Evolutionary conservation across 1,140 invertebrate species (phyloP), one percentile per base, ranked within the genome.

Genomic region (Rhyacophila brunnea): DNA sequence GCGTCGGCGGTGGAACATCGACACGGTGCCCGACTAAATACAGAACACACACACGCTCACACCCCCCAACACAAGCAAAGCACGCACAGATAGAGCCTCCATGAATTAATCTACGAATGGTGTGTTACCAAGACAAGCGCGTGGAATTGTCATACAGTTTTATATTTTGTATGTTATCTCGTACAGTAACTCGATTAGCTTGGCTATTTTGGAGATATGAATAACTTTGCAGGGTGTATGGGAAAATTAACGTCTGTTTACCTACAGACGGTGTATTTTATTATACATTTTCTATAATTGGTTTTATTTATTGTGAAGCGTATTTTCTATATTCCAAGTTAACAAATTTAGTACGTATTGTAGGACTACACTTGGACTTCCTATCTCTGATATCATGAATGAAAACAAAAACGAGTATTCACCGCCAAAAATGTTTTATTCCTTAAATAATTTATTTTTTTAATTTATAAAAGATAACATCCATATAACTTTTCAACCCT

Each of bases 1-100:
- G 40, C 44, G 50, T 35, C 55, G 54, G 54, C 50, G 53, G 42
- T 40, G 46, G 56, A 40, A 51, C 48, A 45, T 34, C 55, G 60
- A 50, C 60, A 63, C 60, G 49, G 55, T 63, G 60, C 50, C 60
- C 60, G 60, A 63, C 60, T 58, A 43, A 58, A 17, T 48, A 36
- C 32, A 13, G 17, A 14, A 9, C 43, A 10, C 20, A 43, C 55
- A 58, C 19, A 53, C 47, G 20, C 20, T 23, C 34, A 49, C 45
- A 14, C 45, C 6, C n/a, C 17, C 5, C 17, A 15, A 14, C 45
- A 23, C 19, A 34, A 6, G 20, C 3, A 28, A 28, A 28, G 23
- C 23, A 5, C 32, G 6, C 48, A 19, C 17, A 6, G 6, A 40
- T 36, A 49, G 15, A 51, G 49, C 38, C 57, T 53, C 15, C 45